A percentile compares a stretch with the other conserved stretches of the same genome.
Conservation (phyloP, 2,113 vertebrate genomes). For the Nothobranchius furzeri region DNA sequence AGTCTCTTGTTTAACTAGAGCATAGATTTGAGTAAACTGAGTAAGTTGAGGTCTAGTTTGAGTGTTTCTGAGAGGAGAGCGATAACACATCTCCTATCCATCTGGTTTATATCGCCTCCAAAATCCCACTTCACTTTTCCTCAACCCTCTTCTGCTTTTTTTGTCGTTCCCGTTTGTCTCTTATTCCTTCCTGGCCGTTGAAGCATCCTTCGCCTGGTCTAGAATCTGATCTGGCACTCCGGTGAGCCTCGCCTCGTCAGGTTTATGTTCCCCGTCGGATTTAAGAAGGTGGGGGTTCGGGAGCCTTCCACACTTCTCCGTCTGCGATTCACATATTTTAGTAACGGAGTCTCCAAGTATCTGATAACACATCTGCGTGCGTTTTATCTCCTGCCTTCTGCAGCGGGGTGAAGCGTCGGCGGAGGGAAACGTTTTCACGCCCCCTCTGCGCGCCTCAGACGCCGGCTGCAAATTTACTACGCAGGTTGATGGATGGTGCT, state of each 20-base stretch:
- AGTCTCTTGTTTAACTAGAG: too few relatives aligned
- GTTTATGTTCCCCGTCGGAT: constrained; percentile 46
- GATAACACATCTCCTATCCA: neutral
- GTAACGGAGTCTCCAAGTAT: neutral
- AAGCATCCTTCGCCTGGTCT: constrained; percentile 15
- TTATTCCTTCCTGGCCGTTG: neutral
- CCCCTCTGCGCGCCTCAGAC: neutral
- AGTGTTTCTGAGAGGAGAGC: neutral
- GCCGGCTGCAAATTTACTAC: constrained; percentile 2
- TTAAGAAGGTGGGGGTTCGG: constrained; percentile 8
- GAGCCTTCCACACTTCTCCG: constrained; percentile 11
- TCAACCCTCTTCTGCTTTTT: neutral
- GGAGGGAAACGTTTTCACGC: neutral
- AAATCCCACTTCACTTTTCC: neutral
- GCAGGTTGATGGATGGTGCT: constrained; percentile 21
- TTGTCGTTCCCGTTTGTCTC: neutral
- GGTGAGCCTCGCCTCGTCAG: constrained; percentile 14
- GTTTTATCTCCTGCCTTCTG: neutral
- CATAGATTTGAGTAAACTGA: too few relatives aligned
- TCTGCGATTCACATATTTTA: neutral
- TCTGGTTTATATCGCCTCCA: constrained; percentile 10
- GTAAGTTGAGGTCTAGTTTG: too few relatives aligned
- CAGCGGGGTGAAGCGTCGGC: neutral
- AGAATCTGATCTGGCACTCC: constrained; percentile 55
- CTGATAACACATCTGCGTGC: neutral